Evolutionary conservation across 2,797 vertebrate species (phyloP).

Genomic region (Acrossocheilus wenchowensis): DNA sequence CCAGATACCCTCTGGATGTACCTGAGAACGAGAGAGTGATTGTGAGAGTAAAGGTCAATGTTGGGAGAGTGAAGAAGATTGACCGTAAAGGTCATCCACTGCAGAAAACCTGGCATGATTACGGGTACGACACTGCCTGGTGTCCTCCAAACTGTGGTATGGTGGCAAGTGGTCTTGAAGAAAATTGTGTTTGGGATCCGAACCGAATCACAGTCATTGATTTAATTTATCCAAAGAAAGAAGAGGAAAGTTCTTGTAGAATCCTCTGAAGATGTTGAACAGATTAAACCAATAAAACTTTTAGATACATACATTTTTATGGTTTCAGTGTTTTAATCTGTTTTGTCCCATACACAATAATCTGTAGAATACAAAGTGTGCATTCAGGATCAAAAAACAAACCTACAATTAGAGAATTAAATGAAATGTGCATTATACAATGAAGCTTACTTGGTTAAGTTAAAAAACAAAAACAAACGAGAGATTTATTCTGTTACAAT

Average conservation of each 20-base stretch:
- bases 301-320: not conserved
- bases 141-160: constrained; percentile 65
- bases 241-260: not conserved
- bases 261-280: not conserved
- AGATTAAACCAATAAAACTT: not conserved
- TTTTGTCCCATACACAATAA: too few species aligned
- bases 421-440: too few species aligned
- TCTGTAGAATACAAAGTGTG: too few species aligned
- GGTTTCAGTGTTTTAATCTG: too few species aligned
- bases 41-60: constrained; percentile 60
- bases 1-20: constrained; percentile 55
- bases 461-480: too few species aligned
- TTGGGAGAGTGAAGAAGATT: constrained; percentile 71
- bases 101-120: constrained; percentile 64
- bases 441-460: too few species aligned
- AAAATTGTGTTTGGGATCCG: constrained; percentile 74
- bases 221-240: not conserved
- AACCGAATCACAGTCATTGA: constrained; percentile 1
- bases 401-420: too few species aligned
- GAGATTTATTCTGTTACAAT: too few species aligned
- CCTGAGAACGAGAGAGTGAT: constrained; percentile 49
- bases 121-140: constrained; percentile 69
- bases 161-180: constrained; percentile 58
- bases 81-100: constrained; percentile 26
- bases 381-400: too few species aligned